Evolutionary conservation across 2,113 vertebrate species (phyloP).

Genomic region (Trinectes maculatus): DNA sequence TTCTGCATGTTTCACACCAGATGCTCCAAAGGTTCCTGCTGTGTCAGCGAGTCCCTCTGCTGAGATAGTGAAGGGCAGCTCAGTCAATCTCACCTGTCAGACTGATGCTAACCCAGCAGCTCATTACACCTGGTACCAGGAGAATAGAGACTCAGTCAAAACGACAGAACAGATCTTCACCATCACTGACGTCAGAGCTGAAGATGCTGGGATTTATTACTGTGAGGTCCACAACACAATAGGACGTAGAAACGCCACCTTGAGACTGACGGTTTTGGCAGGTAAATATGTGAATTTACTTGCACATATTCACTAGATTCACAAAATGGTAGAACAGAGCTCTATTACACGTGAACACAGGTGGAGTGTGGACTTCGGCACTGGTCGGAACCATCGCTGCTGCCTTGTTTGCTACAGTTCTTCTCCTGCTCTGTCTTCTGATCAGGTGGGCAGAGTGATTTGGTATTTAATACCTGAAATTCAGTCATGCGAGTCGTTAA

Average conservation of each 20-base stretch:
- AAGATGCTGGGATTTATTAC: constrained; percentile 29
- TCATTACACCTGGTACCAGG: constrained; percentile 1
- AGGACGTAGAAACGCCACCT: neutral
- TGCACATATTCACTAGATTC: no score
- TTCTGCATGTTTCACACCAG: neutral
- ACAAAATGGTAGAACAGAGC: no score
- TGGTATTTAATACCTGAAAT: no score
- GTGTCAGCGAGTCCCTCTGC: constrained; percentile 6
- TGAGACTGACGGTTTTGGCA: neutral
- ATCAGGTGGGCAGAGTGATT: constrained; percentile 22
- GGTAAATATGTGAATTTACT: neutral
- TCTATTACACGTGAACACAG: no score
- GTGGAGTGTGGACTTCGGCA: constrained; percentile 10
- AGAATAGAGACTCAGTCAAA: constrained; percentile 3
- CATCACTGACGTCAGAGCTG: constrained; percentile 15
- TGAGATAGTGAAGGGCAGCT: neutral
- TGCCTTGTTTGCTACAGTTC: constrained; percentile 6
- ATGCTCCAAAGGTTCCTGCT: neutral
- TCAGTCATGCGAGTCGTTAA: no score
- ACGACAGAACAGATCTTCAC: constrained; percentile 13
- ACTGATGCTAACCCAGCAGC: constrained; percentile 13
- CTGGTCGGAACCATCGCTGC: neutral
- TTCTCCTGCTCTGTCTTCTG: neutral
- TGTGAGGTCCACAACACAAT: constrained; percentile 14
- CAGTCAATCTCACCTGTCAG: constrained; percentile 3